Evolutionary conservation across 2,888 invertebrate genomes (phyloP), one percentile per base, ranked within the genome.

Genomic region (Pachymerium ferrugineum): DNA sequence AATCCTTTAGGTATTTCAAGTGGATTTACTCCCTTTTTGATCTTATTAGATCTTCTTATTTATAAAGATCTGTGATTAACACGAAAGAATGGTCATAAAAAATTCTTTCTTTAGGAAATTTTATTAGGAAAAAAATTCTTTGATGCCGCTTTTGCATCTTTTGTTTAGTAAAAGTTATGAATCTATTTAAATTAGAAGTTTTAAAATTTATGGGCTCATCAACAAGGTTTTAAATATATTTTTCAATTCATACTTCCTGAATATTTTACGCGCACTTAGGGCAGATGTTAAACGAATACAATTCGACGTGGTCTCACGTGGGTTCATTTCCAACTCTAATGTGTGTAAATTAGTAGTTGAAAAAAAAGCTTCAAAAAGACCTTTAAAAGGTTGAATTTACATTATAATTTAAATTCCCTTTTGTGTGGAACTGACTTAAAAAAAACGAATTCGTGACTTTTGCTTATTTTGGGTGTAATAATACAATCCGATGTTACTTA

Each of bases 1-100:
- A 62, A 62, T 62, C 62, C 62, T 25, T 28, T 28, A 25, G 62
- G 62, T 62, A 25, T 62, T 62, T 62, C 62, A 12, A 38, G 62
- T 25, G 62, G 62, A 62, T 62, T 62, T 62, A 62, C 28, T 62
- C 62, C n/a, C 62, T 62, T 28, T 62, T 62, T 62, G 62, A 62
- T 62, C 62, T 28, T 28, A 62, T 62, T 62, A 62, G 6, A 62
- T 25, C n/a, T 22, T 62, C 28, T 62, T 28, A 62, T 62, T 62
- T 62, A 28, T 28, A 25, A n/a, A 22, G 25, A 8, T 10, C 25
- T 28, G 5, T 62, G 62, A 28, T 62, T 62, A 62, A 62, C 22
- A 28, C 62, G 28, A n/a, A n/a, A n/a, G n/a, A n/a, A n/a, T n/a
- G n/a, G n/a, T n/a, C n/a, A n/a, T n/a, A n/a, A n/a, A n/a, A n/a